A percentile compares a stretch with the other conserved stretches of the same genome.
Conservation (phyloP, 2,888 invertebrate species). For the Zhengitettix transpicula region DNA sequence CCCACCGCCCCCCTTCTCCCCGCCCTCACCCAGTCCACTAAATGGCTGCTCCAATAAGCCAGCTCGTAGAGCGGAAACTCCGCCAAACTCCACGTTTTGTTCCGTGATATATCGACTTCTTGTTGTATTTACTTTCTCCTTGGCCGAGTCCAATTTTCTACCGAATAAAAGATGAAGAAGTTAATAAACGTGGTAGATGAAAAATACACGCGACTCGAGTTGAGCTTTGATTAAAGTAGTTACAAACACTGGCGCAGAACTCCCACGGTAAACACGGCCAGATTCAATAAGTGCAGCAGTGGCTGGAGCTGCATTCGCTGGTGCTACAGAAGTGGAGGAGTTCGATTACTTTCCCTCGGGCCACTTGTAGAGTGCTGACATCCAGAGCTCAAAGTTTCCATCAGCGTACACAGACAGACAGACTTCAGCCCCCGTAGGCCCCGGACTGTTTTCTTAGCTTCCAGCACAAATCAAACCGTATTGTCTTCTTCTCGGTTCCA, state of each 20-base stretch:
- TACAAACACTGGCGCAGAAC: conserved; percentile 14
- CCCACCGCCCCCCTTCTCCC: background rate
- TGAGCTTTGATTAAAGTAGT: conserved; percentile 17
- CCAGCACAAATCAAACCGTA: background rate
- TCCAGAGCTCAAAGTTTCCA: background rate
- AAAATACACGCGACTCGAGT: conserved; percentile 15
- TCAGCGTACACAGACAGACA: background rate
- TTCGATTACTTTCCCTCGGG: background rate
- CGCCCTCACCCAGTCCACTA: background rate
- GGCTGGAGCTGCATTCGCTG: background rate
- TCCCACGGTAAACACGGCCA: conserved; percentile 12
- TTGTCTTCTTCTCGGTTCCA: background rate
- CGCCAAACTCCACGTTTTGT: background rate
- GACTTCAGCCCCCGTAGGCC: background rate
- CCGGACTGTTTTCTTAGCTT: background rate
- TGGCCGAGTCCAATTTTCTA: conserved; percentile 23
- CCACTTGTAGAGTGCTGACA: background rate
- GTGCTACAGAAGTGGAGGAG: background rate
- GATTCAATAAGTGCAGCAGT: conserved; percentile 15
- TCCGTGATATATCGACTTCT: conserved; percentile 12
- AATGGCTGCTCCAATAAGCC: background rate
- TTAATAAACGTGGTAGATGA: conserved; percentile 21
- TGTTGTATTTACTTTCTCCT: conserved; percentile 22
- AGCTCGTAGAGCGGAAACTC: background rate
- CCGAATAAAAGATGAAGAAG: conserved; percentile 25